Evolutionary conservation across 2,888 invertebrate genomes (phyloP), one percentile per base, ranked within the genome.

Genomic region (Aphidoletes aphidimyza): DNA sequence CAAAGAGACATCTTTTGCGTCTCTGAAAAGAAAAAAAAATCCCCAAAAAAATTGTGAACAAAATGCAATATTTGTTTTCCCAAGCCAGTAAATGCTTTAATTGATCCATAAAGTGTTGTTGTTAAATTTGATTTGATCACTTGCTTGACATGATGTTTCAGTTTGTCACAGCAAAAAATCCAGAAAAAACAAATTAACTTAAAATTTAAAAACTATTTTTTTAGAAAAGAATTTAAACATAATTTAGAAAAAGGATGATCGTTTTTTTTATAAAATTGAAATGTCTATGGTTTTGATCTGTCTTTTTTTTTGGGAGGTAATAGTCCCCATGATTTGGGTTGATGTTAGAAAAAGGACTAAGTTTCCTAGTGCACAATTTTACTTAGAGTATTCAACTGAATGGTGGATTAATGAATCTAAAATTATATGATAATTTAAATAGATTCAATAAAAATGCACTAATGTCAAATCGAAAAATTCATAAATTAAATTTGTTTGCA

Each of bases 1-100:
- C n/a, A 39, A 39, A 39, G 39, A 8, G 39, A 39, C 11, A 8
- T 39, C 11, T 39, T 39, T 39, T 39, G 6, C 11, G 39, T 11
- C n/a, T n/a, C n/a, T n/a, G n/a, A n/a, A n/a, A n/a, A n/a, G n/a
- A n/a, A 39, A 47, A 47, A 47, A 47, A 47, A 2, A 47, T 47
- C 17, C 19, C 14, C 9, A 47, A 47, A 22, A 8, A 54, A 54
- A 54, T 54, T 69, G 30, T 0, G 30, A 30, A 14, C 30, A 34
- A 69, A 69, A 30, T 1, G 14, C 54, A 54, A 5, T 54, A 6
- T 30, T 69, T 69, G 69, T 69, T 69, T 69, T 14, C 37, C 37
- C n/a, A 81, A 81, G 81, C 81, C 81, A 81, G 37, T 81, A 81
- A 81, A 81, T 81, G 81, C 81, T 81, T 81, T 81, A 37, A 37